Evolutionary conservation across 23 tunicate genomes (phyloP).

Genomic region (Oikopleura albicans): DNA sequence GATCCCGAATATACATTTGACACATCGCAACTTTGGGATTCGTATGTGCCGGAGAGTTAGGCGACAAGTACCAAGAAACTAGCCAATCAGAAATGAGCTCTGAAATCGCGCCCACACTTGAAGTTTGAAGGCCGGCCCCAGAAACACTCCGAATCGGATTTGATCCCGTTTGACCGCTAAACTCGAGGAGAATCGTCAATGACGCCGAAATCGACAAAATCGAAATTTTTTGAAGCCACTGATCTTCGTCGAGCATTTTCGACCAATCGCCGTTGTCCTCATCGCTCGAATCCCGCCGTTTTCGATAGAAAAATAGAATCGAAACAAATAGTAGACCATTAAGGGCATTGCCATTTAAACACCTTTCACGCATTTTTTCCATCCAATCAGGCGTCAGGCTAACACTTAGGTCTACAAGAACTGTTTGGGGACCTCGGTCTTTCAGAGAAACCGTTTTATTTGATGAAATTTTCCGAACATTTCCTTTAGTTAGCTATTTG

Average conservation of each 20-base stretch:
- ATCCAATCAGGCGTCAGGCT: neutral
- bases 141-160: neutral
- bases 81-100: constrained; percentile 1
- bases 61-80: neutral
- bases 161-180: neutral
- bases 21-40: neutral
- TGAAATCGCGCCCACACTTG: neutral
- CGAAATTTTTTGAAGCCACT: neutral
- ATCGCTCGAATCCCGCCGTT: neutral
- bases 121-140: neutral
- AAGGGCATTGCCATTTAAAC: neutral
- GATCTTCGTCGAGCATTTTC: neutral
- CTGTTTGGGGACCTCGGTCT: neutral
- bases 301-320: neutral
- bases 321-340: neutral
- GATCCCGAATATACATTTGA: neutral
- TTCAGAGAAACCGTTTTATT: too few relatives aligned
- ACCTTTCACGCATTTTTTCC: neutral
- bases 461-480: too few relatives aligned
- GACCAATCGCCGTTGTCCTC: neutral
- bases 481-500: too few relatives aligned
- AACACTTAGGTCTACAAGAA: neutral
- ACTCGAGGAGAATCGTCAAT: neutral
- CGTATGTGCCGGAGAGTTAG: neutral
- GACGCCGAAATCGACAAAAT: neutral